These are phyloP conservation scores for Actinia equina DNA, from an alignment of 64 coral and sea anemone species.

Conservation along the genomic window DNA sequence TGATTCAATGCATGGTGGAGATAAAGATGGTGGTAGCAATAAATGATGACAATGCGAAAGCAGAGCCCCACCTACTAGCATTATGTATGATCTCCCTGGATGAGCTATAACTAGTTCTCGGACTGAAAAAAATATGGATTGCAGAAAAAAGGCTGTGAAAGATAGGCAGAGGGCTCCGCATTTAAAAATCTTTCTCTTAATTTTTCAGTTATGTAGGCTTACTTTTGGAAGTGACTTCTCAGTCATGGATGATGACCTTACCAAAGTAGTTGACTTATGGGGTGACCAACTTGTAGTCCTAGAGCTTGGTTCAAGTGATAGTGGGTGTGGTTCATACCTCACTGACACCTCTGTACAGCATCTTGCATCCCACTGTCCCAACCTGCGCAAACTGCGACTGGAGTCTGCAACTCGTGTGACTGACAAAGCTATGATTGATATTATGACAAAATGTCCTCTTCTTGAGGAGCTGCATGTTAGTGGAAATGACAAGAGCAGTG, in stretches of 20 bases:
- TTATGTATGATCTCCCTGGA: too few relatives aligned
- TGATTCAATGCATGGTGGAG: too few relatives aligned
- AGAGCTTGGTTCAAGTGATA: slow-evolving; percentile 74
- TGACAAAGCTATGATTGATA: slow-evolving; percentile 59
- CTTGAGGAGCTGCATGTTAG: slow-evolving; percentile 83
- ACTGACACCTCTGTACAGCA: slow-evolving; percentile 68
- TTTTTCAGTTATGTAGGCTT: slow-evolving; percentile 49
- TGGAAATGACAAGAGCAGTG: slow-evolving; percentile 82
- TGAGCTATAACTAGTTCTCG: too few relatives aligned
- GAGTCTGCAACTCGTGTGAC: slow-evolving; percentile 79
- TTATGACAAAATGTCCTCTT: slow-evolving; percentile 72
- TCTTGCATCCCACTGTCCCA: slow-evolving; percentile 78
- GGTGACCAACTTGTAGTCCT: slow-evolving; percentile 70
- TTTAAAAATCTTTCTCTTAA: too few relatives aligned
- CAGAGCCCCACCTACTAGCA: too few relatives aligned
- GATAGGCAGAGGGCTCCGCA: too few relatives aligned
- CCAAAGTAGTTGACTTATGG: slow-evolving; percentile 76
- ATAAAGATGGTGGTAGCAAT: too few relatives aligned
- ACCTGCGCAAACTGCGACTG: slow-evolving; percentile 81
- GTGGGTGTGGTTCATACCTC: slow-evolving; percentile 66
- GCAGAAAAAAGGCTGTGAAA: too few relatives aligned
- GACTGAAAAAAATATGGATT: too few relatives aligned
- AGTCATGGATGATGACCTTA: slow-evolving; percentile 75
- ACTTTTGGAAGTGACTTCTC: slow-evolving; percentile 72
- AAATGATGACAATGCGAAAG: too few relatives aligned